These are phyloP conservation scores for Notodonta ziczac DNA, from an alignment of 2,888 invertebrate species.

Conservation along the genomic window DNA sequence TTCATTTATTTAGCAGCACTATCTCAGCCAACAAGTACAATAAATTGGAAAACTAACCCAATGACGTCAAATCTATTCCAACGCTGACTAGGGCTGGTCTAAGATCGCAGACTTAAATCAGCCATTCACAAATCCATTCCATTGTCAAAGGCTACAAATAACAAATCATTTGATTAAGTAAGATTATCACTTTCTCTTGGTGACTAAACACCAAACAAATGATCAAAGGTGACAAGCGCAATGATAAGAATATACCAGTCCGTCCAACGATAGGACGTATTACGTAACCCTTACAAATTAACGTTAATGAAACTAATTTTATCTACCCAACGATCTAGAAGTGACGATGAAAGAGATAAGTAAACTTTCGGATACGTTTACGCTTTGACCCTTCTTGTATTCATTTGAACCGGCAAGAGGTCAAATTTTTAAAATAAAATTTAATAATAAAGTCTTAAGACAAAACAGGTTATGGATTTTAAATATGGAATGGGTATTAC, in stretches of 20 bases:
- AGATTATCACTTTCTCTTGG: slow-evolving; percentile 24
- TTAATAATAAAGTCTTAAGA: too few relatives aligned
- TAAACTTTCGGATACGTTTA: slow-evolving; percentile 25
- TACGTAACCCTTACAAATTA: slow-evolving; percentile 39
- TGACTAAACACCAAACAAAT: slow-evolving; percentile 29
- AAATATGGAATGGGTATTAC: too few relatives aligned
- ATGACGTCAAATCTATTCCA: slow-evolving; percentile 6
- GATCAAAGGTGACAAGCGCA: slow-evolving; percentile 35
- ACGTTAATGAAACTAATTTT: slow-evolving; percentile 45
- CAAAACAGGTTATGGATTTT: too few relatives aligned
- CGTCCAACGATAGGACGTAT: background rate
- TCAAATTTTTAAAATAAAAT: background rate
- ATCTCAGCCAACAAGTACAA: too few relatives aligned
- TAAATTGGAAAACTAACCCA: background rate
- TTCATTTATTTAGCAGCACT: too few relatives aligned
- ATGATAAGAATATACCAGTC: slow-evolving; percentile 31
- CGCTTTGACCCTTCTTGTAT: slow-evolving; percentile 15
- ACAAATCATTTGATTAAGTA: slow-evolving; percentile 31
- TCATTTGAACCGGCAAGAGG: background rate
- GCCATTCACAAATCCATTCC: background rate
- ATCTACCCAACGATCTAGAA: slow-evolving; percentile 33
- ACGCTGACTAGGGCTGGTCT: too few relatives aligned
- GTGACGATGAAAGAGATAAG: slow-evolving; percentile 30
- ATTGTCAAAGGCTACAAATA: background rate
- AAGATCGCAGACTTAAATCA: slow-evolving; percentile 2